These are phyloP conservation scores for Nephrotoma flavescens DNA, from an alignment of 2,888 invertebrate species.

Conservation along the genomic window DNA sequence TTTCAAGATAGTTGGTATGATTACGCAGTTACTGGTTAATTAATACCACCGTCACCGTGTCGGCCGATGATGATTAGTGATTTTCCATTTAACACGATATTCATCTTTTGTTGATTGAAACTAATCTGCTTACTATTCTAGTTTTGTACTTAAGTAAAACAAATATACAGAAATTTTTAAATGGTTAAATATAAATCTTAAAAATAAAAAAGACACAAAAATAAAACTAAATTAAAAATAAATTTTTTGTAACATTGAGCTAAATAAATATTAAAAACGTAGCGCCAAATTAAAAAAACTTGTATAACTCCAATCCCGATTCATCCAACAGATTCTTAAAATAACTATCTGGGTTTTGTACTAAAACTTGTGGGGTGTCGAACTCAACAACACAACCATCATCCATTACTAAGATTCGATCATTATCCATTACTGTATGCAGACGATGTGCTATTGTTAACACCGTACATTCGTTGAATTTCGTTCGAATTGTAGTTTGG, in stretches of 20 bases:
- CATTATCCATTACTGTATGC: background rate
- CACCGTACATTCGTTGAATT: background rate
- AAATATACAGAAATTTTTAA: too few relatives aligned
- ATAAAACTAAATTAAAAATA: background rate
- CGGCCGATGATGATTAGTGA: too few relatives aligned
- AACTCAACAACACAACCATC: background rate
- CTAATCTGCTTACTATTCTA: too few relatives aligned
- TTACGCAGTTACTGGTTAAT: too few relatives aligned
- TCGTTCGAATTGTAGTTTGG: background rate
- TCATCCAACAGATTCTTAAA: conserved; percentile 54
- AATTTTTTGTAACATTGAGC: background rate
- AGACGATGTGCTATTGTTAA: background rate
- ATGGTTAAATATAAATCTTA: too few relatives aligned
- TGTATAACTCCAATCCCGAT: conserved; percentile 36
- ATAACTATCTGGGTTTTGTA: conserved; percentile 39
- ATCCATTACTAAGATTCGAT: background rate
- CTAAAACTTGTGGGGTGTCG: conserved; percentile 48
- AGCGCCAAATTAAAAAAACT: background rate
- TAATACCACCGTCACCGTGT: too few relatives aligned
- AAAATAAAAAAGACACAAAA: too few relatives aligned
- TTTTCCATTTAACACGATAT: too few relatives aligned
- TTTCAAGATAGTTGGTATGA: too few relatives aligned
- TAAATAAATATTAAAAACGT: background rate
- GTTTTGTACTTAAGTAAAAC: too few relatives aligned
- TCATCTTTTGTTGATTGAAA: too few relatives aligned